These are phyloP conservation scores for Canis aureus DNA, from an alignment of 2,113 vertebrate species.

Conservation along the genomic window DNA sequence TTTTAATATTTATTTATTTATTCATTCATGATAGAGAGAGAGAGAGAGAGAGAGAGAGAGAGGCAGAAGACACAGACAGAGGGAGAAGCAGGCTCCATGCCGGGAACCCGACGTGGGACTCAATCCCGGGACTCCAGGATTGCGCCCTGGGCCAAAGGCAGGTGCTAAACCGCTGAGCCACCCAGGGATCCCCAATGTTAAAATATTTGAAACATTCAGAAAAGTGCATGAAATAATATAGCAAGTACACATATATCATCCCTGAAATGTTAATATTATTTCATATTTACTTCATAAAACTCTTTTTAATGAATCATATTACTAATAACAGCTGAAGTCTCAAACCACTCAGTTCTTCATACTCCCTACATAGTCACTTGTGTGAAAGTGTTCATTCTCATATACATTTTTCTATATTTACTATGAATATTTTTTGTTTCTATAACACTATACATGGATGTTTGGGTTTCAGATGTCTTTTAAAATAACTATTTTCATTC, in stretches of 20 bases:
- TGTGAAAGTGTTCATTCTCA: background rate
- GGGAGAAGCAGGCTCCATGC: no score
- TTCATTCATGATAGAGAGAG: no score
- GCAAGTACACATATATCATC: background rate
- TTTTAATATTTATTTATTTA: no score
- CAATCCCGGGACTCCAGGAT: no score
- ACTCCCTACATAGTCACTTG: background rate
- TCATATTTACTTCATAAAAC: background rate
- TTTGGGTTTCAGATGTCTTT: background rate
- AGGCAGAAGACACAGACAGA: no score
- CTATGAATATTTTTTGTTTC: background rate
- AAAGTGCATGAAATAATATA: background rate
- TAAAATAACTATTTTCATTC: background rate
- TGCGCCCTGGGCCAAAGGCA: no score
- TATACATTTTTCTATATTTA: background rate
- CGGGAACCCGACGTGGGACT: no score
- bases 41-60: no score
- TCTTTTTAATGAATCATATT: background rate
- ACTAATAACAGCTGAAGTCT: background rate
- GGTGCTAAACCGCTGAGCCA: no score
- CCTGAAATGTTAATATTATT: background rate
- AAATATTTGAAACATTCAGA: background rate
- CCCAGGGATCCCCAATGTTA: background rate
- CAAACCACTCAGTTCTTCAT: background rate
- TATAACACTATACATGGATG: background rate